phyloP scores from a whole-genome alignment of 2,113 vertebrate genomes.

The Catagonus wagneri region DNA sequence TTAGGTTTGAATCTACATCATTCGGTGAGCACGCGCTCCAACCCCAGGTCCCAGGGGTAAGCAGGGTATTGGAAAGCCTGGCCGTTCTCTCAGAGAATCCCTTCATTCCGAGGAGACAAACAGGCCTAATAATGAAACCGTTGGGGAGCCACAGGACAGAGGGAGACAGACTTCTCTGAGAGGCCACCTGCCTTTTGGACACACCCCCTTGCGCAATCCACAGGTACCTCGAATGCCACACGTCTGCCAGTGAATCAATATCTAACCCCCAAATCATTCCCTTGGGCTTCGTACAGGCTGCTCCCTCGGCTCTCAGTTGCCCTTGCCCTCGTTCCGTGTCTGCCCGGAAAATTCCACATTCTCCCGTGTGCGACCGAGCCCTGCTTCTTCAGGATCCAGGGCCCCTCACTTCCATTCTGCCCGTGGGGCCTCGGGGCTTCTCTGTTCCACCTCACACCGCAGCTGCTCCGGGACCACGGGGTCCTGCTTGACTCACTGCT shows the following conservation, averaged over 20 bases:
- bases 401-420: background rate
- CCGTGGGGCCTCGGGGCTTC: background rate
- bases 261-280: background rate
- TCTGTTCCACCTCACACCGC: background rate
- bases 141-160: too few species aligned
- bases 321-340: background rate
- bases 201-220: background rate
- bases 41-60: too few species aligned
- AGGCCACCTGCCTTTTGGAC: background rate
- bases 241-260: rapidly evolving
- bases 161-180: background rate
- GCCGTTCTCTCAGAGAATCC: background rate
- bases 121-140: background rate
- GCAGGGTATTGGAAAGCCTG: background rate
- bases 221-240: background rate
- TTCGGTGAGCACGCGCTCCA: rapidly evolving
- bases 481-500: background rate
- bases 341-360: conserved; percentile 30
- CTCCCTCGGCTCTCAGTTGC: background rate
- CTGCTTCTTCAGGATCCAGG: background rate
- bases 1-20: background rate
- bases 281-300: background rate
- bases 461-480: background rate
- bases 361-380: background rate
- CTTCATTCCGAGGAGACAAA: background rate